Conservation (phyloP, 2,888 invertebrate genomes). For the Drosophila mimica region DNA sequence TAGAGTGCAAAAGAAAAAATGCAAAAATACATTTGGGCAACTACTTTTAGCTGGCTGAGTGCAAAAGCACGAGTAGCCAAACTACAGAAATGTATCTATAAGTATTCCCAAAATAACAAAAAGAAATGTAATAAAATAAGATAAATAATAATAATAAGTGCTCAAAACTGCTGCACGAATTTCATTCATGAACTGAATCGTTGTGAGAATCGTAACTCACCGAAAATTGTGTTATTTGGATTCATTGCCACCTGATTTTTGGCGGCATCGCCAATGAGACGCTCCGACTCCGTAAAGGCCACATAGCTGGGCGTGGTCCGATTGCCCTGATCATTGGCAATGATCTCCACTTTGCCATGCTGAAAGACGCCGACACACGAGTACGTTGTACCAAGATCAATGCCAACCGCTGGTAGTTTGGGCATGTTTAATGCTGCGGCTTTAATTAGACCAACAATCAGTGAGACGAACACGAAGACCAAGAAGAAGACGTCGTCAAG, state of each 20-base stretch:
- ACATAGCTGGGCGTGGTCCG: slow-evolving; percentile 92
- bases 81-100: slow-evolving; percentile 14
- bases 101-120: slow-evolving; percentile 55
- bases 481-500: slow-evolving; percentile 48
- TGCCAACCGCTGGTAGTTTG: slow-evolving; percentile 84
- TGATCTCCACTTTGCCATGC: slow-evolving; percentile 93
- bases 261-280: slow-evolving; percentile 93
- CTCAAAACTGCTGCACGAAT: slow-evolving; percentile 8
- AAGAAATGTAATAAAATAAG: slow-evolving; percentile 18
- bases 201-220: slow-evolving; percentile 88
- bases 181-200: slow-evolving; percentile 62
- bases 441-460: slow-evolving; percentile 73
- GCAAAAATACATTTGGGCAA: slow-evolving; percentile 53
- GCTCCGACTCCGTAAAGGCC: slow-evolving; percentile 94
- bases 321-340: slow-evolving; percentile 94
- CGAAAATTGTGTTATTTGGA: slow-evolving; percentile 95
- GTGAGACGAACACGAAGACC: slow-evolving; percentile 8
- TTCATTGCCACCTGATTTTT: slow-evolving; percentile 96
- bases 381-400: slow-evolving; percentile 96
- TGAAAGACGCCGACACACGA: slow-evolving; percentile 97
- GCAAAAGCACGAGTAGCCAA: slow-evolving; percentile 15
- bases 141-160: neutral
- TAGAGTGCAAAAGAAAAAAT: slow-evolving; percentile 12
- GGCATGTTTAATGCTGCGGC: slow-evolving; percentile 83
- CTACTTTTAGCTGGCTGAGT: slow-evolving; percentile 42